phyloP scores from a whole-genome alignment of 2,888 invertebrate genomes.

The Hirtodrosophila duncani region DNA sequence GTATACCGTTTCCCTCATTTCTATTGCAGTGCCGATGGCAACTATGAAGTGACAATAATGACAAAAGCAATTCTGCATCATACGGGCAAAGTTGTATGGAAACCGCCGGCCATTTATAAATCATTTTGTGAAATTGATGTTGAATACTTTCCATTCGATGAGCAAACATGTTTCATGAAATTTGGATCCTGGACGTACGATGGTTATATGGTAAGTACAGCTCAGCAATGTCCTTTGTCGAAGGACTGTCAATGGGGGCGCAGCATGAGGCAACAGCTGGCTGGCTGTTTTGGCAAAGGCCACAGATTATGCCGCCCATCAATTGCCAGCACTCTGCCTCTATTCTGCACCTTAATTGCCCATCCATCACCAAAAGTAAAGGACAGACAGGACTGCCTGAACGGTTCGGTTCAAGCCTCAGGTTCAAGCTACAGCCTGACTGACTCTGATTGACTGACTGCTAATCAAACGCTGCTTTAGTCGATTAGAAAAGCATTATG shows the following conservation, averaged over 20 bases:
- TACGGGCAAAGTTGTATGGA: slow-evolving; percentile 96
- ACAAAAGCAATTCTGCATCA: slow-evolving; percentile 97
- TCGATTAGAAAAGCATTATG: slow-evolving; percentile 69
- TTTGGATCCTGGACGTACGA: slow-evolving; percentile 95
- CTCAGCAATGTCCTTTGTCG: slow-evolving; percentile 4
- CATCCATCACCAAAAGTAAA: slow-evolving; percentile 33
- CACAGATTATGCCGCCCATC: no score
- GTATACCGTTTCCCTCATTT: not conserved
- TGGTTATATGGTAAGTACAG: slow-evolving; percentile 89
- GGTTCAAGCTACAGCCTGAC: not conserved
- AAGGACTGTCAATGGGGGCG: not conserved
- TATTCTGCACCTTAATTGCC: no score
- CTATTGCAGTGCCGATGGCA: slow-evolving; percentile 92
- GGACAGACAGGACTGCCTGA: not conserved
- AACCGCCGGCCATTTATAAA: slow-evolving; percentile 99
- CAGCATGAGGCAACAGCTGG: no score
- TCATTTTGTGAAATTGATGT: slow-evolving; percentile 97
- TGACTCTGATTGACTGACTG: slow-evolving; percentile 32
- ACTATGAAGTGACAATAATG: slow-evolving; percentile 98
- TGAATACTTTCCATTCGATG: slow-evolving; percentile 96
- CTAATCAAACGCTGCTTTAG: slow-evolving; percentile 53
- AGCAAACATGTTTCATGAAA: slow-evolving; percentile 97
- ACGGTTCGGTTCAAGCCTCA: not conserved
- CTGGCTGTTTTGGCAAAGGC: no score
- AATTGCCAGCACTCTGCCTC: no score